Evolutionary conservation across 2,888 invertebrate genomes (phyloP), one percentile per base, ranked within the genome.

Genomic region (Lomographa bimaculata): DNA sequence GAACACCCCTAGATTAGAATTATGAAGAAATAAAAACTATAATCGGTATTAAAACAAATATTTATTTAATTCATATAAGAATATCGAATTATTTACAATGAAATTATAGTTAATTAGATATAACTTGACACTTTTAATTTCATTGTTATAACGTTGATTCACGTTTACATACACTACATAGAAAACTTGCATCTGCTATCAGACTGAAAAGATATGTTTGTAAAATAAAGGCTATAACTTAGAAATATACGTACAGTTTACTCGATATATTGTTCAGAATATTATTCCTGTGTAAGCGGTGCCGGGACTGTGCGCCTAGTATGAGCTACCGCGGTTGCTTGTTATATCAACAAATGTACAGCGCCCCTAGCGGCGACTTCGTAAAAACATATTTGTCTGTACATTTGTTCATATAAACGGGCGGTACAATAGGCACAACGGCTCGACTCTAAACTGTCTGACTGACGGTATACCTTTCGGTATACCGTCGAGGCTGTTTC

Each of bases 61-160:
- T 87, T 85, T 86, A 85, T 85, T 87, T 81, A 79, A 75, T 81
- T 80, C 76, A 79, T 83, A 51, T 79, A 85, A 82, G 79, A 81
- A 81, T 85, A 85, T 82, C 80, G 72, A 84, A 83, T 80, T 85
- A 86, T 89, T 80, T 84, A 87, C 87, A 87, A 89, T 87, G 86
- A 87, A 85, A 86, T 85, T 79, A 80, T 69, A 76, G 77, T 78
- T 77, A 80, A 79, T 50, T 70, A 74, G n/a, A n/a, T n/a, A 67
- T 77, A 72, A 73, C 52, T 68, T 71, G 71, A 80, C 71, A 79
- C 64, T 70, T 66, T 68, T 75, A 83, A 86, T 83, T 85, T 83
- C 86, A 86, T 86, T 85, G 84, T 71, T 80, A 77, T 79, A 80
- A 82, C 77, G 79, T 80, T 78, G 79, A 84, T 81, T 82, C 71